A percentile compares a stretch with the other conserved stretches of the same genome.
Conservation (phyloP, 2,888 invertebrate genomes). For the Lepetodrilus schrolli region DNA sequence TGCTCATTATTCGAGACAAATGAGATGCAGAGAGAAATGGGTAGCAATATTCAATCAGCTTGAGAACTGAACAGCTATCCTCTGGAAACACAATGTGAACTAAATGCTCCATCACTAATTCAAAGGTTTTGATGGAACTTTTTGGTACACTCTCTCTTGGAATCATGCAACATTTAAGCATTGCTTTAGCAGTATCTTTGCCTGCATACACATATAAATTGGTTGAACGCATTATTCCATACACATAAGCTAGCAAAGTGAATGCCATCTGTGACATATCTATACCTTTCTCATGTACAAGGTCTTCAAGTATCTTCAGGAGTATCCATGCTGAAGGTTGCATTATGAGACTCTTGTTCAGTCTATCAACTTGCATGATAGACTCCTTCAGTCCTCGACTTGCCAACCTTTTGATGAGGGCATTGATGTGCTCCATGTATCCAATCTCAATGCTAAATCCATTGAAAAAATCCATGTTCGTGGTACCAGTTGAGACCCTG, state of each 20-base stretch:
- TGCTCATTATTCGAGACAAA: background rate
- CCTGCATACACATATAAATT: too few species aligned
- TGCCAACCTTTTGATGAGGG: background rate
- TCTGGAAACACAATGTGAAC: background rate
- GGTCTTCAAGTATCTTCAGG: too few species aligned
- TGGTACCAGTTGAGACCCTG: background rate
- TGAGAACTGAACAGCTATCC: background rate
- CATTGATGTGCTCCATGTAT: background rate
- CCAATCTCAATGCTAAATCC: background rate
- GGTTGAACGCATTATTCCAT: slow-evolving; percentile 4
- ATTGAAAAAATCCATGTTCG: background rate
- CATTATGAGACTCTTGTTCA: too few species aligned
- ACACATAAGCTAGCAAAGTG: background rate
- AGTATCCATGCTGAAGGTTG: too few species aligned
- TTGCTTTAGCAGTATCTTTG: too few species aligned
- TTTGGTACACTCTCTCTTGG: background rate
- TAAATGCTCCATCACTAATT: background rate
- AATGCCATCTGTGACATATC: background rate
- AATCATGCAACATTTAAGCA: background rate
- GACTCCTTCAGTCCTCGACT: background rate
- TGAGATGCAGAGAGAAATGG: background rate
- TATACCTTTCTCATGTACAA: background rate
- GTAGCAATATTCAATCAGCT: slow-evolving; percentile 14
- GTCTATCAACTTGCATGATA: background rate
- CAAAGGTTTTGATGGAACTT: background rate